phyloP scores from a whole-genome alignment of 2,797 vertebrate genomes.

The Cirrhinus mrigala region DNA sequence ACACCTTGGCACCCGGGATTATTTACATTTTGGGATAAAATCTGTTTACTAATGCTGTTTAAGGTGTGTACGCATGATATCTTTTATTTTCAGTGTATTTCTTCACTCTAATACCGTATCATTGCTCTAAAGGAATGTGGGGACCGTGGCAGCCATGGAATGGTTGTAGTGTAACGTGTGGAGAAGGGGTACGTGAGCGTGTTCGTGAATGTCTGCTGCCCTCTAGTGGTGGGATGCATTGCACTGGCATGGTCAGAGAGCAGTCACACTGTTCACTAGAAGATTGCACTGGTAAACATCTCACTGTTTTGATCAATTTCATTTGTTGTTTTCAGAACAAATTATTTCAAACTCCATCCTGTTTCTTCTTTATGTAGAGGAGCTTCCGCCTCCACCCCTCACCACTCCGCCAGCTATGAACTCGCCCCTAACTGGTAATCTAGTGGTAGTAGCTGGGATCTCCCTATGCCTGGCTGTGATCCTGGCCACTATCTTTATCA shows the following conservation, averaged over 20 bases:
- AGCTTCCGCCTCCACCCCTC: constrained; percentile 66
- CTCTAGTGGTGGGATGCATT: constrained; percentile 77
- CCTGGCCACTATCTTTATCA: constrained; percentile 87
- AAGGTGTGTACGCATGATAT: not conserved
- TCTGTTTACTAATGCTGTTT: not conserved
- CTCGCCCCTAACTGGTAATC: constrained; percentile 78
- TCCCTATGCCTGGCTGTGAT: constrained; percentile 92
- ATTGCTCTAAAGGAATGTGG: constrained; percentile 84
- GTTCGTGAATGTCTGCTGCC: constrained; percentile 85
- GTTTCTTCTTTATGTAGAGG: constrained; percentile 31
- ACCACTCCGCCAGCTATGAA: constrained; percentile 56
- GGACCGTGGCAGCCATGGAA: constrained; percentile 94
- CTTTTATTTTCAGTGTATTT: not conserved
- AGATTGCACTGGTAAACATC: constrained; percentile 82
- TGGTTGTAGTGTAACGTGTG: constrained; percentile 90
- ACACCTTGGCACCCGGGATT: not conserved
- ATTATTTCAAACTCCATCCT: not conserved
- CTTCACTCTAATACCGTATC: constrained; percentile 14
- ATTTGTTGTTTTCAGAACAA: not conserved
- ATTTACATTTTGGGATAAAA: not conserved
- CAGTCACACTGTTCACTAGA: constrained; percentile 92
- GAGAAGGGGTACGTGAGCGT: constrained; percentile 90
- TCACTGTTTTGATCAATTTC: not conserved
- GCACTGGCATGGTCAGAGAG: constrained; percentile 83
- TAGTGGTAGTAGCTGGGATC: constrained; percentile 91